Evolutionary conservation across 92 coral and sea anemone genomes (phyloP).

Genomic region (Chrysogorgia sp.): DNA sequence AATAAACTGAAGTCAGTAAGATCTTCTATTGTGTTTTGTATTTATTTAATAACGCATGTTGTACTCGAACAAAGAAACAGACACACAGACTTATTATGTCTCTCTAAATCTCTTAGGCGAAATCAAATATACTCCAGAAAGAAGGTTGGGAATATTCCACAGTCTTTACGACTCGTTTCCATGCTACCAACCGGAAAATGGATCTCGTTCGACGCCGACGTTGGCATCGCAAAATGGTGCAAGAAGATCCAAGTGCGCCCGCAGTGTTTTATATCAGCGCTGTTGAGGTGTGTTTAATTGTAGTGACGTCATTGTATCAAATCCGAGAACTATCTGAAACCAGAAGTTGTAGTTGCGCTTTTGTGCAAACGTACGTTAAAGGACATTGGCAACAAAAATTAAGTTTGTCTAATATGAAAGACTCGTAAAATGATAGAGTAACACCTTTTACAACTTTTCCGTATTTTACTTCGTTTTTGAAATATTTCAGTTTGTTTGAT

Average conservation of each 20-base stretch:
- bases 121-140: constrained; percentile 71
- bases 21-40: no score
- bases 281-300: constrained; percentile 63
- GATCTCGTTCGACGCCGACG: constrained; percentile 93
- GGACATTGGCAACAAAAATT: no score
- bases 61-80: no score
- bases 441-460: no score
- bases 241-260: constrained; percentile 96
- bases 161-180: constrained; percentile 94
- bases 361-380: no score
- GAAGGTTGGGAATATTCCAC: constrained; percentile 99
- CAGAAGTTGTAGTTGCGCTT: neutral
- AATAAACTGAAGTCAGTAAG: no score
- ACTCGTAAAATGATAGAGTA: no score
- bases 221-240: constrained; percentile 98
- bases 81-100: neutral
- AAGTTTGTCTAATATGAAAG: no score
- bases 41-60: no score
- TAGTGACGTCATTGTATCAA: neutral
- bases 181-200: constrained; percentile 92
- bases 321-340: neutral
- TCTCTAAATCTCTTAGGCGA: constrained; percentile 67
- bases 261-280: constrained; percentile 69
- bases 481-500: no score
- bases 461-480: no score